phyloP scores from a whole-genome alignment of 2,113 vertebrate species.

The Rhabdomys dilectus region DNA sequence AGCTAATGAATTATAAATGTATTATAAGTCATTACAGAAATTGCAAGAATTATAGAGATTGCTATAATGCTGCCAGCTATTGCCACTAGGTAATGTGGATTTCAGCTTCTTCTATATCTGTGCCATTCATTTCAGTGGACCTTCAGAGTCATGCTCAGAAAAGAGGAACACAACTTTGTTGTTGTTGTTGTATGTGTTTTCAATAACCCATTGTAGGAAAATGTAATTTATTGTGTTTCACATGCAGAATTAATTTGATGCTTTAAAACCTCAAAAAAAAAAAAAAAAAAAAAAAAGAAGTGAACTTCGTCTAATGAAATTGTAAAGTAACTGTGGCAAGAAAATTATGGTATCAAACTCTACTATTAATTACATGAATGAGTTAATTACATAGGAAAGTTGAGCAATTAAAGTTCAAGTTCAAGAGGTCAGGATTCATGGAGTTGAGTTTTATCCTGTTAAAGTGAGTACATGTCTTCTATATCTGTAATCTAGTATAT shows the following conservation, averaged over 20 bases:
- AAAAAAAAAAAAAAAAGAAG: too few relatives aligned
- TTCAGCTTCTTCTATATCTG: constrained; percentile 20
- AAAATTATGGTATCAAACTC: constrained; percentile 40
- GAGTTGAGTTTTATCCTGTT: not conserved
- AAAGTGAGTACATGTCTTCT: not conserved
- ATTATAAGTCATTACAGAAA: not conserved
- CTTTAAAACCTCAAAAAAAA: constrained; percentile 52
- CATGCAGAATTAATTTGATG: constrained; percentile 33
- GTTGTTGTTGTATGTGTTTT: constrained; percentile 29
- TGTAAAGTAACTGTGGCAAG: not conserved
- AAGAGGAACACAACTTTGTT: not conserved
- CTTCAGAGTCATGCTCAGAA: not conserved
- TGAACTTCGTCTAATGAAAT: constrained; percentile 20
- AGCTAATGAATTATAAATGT: constrained; percentile 10
- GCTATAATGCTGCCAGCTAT: not conserved
- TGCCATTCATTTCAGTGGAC: not conserved
- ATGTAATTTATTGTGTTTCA: not conserved
- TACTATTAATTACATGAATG: constrained; percentile 47
- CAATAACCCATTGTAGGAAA: not conserved
- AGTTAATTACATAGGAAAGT: constrained; percentile 69
- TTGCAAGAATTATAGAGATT: not conserved
- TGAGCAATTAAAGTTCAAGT: constrained; percentile 53
- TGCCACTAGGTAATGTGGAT: not conserved
- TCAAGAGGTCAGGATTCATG: constrained; percentile 50
- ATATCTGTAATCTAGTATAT: not conserved